Evolutionary conservation across 2,113 vertebrate species (phyloP).

Genomic region (Pseudonaja textilis): DNA sequence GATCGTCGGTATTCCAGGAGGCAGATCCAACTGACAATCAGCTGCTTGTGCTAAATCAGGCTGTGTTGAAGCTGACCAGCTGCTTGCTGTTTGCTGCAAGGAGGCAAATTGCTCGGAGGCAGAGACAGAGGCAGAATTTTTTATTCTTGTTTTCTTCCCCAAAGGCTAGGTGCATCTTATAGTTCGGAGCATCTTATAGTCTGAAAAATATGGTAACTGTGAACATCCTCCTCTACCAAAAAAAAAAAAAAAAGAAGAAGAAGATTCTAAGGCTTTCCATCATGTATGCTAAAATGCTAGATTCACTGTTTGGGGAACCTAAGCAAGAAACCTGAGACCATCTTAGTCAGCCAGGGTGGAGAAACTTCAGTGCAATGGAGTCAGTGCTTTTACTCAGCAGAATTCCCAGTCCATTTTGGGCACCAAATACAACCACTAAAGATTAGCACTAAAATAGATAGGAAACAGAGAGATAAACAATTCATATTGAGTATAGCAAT

Average conservation of each 20-base stretch:
- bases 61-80: too few species aligned
- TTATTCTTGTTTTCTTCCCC: too few species aligned
- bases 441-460: background rate
- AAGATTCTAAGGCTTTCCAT: background rate
- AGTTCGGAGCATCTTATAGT: too few species aligned
- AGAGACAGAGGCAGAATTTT: too few species aligned
- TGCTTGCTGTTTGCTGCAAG: too few species aligned
- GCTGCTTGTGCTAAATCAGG: too few species aligned
- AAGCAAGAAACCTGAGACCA: background rate
- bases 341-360: background rate
- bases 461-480: background rate
- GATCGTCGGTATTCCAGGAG: too few species aligned
- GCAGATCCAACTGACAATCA: too few species aligned
- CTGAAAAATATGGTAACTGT: background rate
- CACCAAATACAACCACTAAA: background rate
- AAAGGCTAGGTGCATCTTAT: too few species aligned
- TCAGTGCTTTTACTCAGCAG: background rate
- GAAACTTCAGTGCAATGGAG: background rate
- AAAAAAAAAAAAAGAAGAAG: too few species aligned
- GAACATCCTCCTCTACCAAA: background rate
- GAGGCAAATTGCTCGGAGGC: too few species aligned
- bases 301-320: background rate
- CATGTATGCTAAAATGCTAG: background rate
- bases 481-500: background rate
- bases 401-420: background rate